These are phyloP conservation scores for Onychorhynchus coronatus DNA, from an alignment of 2,113 vertebrate genomes.

Conservation along the genomic window DNA sequence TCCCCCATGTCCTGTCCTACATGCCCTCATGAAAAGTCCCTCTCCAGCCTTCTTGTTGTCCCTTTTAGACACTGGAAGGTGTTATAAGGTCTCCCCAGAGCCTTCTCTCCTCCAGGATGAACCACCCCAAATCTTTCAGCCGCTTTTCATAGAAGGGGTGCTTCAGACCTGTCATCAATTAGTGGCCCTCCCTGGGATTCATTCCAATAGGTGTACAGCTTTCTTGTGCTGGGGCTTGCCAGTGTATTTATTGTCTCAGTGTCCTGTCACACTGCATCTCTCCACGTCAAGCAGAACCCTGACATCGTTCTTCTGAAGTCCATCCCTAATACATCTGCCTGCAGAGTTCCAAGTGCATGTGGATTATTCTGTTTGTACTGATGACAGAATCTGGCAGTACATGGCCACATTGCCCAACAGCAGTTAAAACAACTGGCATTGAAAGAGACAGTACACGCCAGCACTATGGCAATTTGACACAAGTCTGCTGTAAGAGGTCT, in stretches of 20 bases:
- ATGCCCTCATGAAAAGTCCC: neutral
- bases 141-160: neutral
- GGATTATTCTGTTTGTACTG: neutral
- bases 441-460: neutral
- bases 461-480: neutral
- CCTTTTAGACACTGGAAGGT: neutral
- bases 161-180: neutral
- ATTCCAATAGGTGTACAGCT: neutral
- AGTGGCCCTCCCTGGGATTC: neutral
- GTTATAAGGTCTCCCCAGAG: neutral
- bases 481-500: neutral
- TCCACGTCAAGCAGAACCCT: neutral
- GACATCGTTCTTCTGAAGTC: neutral
- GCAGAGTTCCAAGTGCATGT: neutral
- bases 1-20: neutral
- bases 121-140: neutral
- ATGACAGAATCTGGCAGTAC: neutral
- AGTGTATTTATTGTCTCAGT: neutral
- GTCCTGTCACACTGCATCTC: neutral
- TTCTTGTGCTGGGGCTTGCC: neutral
- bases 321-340: neutral
- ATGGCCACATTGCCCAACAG: neutral
- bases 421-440: neutral
- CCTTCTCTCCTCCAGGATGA: neutral
- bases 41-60: neutral